phyloP scores from a whole-genome alignment of 2,113 vertebrate genomes.

The Antennarius striatus region DNA sequence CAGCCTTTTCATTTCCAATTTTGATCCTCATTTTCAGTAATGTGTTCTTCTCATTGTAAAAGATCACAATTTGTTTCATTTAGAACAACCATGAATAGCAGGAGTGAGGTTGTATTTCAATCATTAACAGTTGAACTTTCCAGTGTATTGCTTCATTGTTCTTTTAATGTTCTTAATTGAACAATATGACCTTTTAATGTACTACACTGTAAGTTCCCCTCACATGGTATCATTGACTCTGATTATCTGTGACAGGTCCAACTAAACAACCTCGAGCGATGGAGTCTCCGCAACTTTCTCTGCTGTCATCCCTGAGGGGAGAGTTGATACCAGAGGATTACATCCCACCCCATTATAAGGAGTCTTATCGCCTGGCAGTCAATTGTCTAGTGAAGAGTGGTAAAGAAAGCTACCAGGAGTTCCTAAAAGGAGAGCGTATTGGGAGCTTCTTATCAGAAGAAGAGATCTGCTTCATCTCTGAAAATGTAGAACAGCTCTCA shows the following conservation, averaged over 20 bases:
- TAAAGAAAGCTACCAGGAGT: conserved; percentile 85
- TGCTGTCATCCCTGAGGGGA: conserved; percentile 88
- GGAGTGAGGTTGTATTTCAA: neutral
- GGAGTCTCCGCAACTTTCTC: conserved; percentile 84
- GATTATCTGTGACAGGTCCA: conserved; percentile 39
- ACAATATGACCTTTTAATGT: neutral
- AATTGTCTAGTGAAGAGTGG: conserved; percentile 86
- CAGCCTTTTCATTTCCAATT: too few relatives aligned
- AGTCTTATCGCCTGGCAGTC: conserved; percentile 91
- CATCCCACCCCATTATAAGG: conserved; percentile 93
- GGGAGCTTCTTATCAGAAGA: conserved; percentile 89
- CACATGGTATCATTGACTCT: conserved; percentile 29
- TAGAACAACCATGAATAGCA: neutral
- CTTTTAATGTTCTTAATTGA: too few relatives aligned
- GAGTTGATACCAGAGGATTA: conserved; percentile 86
- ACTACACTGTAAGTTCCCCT: conserved; percentile 8
- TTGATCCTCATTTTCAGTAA: too few relatives aligned
- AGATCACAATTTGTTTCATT: too few relatives aligned
- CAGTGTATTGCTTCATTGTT: too few relatives aligned
- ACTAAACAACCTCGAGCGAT: conserved; percentile 68
- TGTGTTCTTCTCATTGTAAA: too few relatives aligned
- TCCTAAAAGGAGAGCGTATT: conserved; percentile 86
- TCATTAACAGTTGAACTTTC: neutral
- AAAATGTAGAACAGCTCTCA: conserved; percentile 77
- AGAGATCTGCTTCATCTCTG: conserved; percentile 88